phyloP scores from a whole-genome alignment of 2,888 invertebrate genomes.

The Caenorhabditis sp. region DNA sequence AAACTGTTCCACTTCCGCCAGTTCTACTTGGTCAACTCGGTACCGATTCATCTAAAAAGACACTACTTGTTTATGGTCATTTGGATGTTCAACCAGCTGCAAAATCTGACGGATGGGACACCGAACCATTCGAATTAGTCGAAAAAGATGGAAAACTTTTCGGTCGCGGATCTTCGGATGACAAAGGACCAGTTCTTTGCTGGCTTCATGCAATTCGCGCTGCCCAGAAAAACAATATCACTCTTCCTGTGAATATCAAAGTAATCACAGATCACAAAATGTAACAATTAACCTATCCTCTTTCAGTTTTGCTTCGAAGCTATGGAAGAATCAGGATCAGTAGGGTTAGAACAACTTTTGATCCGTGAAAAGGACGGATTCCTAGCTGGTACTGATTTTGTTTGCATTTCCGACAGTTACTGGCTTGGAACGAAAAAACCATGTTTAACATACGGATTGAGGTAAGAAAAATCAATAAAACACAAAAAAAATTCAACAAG shows the following conservation, averaged over 20 bases:
- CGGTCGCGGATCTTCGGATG: constrained; percentile 88
- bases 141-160: constrained; percentile 87
- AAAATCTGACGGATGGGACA: constrained; percentile 82
- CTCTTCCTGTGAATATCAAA: constrained; percentile 78
- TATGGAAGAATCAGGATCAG: constrained; percentile 97
- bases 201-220: constrained; percentile 94
- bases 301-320: constrained; percentile 83
- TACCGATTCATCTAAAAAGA: constrained; percentile 85
- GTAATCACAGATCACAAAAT: too few species aligned
- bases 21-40: constrained; percentile 74
- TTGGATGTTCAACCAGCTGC: constrained; percentile 73
- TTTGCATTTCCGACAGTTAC: constrained; percentile 97
- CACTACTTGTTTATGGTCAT: constrained; percentile 93
- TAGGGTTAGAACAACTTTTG: constrained; percentile 89
- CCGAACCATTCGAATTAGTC: constrained; percentile 89
- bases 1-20: constrained; percentile 59
- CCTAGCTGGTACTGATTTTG: constrained; percentile 81
- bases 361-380: constrained; percentile 72
- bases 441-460: constrained; percentile 92
- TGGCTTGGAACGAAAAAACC: constrained; percentile 96
- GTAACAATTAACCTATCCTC: too few species aligned
- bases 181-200: constrained; percentile 84
- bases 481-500: too few species aligned
- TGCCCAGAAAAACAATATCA: constrained; percentile 79
- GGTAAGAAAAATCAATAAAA: too few species aligned